Base-by-base conservation (phyloP, 2,113 vertebrate species). In the Mobula hypostoma region DNA sequence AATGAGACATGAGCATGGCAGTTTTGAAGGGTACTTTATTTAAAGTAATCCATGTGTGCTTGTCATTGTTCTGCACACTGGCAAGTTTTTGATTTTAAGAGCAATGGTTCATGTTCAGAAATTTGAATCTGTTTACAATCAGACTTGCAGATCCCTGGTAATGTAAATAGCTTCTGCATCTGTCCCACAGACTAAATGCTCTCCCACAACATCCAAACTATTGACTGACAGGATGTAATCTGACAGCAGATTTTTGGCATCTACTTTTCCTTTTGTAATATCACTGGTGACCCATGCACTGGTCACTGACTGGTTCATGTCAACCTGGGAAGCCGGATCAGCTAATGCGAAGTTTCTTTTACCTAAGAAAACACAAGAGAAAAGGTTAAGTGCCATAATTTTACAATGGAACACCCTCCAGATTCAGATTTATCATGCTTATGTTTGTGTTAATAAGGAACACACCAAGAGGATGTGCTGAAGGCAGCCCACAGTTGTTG, bases 161-260 rank as follows among this genome's bases (percentile, higher is more conserved):
- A 99, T 97, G 94, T 98, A 99, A 96, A 99, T 97, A 19, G 98
- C 98, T 95, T 99, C 99, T 94, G 98, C 97, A 2, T 99, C 98
- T 9, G 99, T 99, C 94, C 99, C 98, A 74, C 98, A 99, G 7
- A 99, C 98, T n/a, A 99, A 97, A 96, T 97, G 98, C 32, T 98
- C 97, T 95, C 98, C 98, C 4, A 99, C 97, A 95, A 99, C 96
- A 93, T 99, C 99, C 96, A 99, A 95, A 94, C 97, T 99, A 96
- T 99, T 99, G 77, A 99, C 98, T 36, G 98, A 98, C 94, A 99
- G 95, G 29, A 98, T 98, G 95, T 98, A 98, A 92, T 96, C 98
- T 94, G 98, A 98, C 95, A 99, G 96, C 95, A 99, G 97, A 95
- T 98, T 98, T 80, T 97, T 99, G 0, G 98, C 98, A 96, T 99